Conservation (phyloP, 1,140 invertebrate species). For the Macrosteles quadrilineatus region DNA sequence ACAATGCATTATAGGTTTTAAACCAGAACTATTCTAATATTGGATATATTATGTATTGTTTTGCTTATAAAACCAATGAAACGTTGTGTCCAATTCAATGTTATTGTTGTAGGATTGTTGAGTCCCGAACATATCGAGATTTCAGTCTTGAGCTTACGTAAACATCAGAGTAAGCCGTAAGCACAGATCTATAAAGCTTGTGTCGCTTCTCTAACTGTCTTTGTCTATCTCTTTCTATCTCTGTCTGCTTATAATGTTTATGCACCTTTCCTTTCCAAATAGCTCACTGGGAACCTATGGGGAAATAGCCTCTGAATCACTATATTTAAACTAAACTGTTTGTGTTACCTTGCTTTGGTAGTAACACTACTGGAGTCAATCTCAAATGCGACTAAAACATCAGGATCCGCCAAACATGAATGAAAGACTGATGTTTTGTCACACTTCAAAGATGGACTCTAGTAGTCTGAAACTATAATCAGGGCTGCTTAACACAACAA, state of each 20-base stretch:
- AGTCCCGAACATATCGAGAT: constrained; percentile 45
- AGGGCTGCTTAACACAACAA: no score
- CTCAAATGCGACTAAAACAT: no score
- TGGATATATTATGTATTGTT: no score
- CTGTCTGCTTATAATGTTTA: not conserved
- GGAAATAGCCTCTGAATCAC: no score
- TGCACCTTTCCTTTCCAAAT: not conserved
- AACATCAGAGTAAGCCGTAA: constrained; percentile 43
- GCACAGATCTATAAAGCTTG: constrained; percentile 32
- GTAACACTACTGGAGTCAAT: no score
- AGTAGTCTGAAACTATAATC: no score
- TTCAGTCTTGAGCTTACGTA: constrained; percentile 46
- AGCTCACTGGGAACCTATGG: not conserved
- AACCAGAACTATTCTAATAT: no score
- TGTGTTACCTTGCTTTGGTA: no score
- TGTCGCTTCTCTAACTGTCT: constrained; percentile 23
- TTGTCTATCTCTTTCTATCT: constrained; percentile 21
- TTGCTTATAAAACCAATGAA: constrained; percentile 3
- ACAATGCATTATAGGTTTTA: not conserved
- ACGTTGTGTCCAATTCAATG: not conserved
- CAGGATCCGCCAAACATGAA: no score
- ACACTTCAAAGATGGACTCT: no score
- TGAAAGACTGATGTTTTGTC: no score
- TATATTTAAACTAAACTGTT: no score
- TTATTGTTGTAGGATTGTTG: constrained; percentile 44